Base-by-base conservation (phyloP, 2,113 vertebrate species). In the Suricata suricatta region DNA sequence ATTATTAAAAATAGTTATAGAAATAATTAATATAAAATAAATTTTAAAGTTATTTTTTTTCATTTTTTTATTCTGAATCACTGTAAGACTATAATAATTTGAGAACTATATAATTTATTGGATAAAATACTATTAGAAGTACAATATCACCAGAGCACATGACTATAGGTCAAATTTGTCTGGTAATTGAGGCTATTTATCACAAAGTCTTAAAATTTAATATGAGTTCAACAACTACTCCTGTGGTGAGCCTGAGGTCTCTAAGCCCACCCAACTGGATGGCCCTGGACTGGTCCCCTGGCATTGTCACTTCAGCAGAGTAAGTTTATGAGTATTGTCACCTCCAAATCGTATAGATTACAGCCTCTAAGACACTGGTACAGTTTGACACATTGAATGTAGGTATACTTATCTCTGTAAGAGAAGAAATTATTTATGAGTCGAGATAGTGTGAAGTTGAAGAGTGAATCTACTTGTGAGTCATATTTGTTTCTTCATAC, bases 11-110 rank as follows among this genome's bases (percentile, higher is more conserved):
- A 23, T 93, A 33, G 64, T 72, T 84, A 72, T 69, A 41, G 27
- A 35, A 85, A 91, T 94, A 25, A 97, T 98, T 93, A n/a, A 96
- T 57, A 47, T 68, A 89, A 95, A 90, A 72, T 33, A 9, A 60
- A 68, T 60, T 90, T 93, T 10, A 72, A 71, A 47, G 3, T 29
- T 50, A 69, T 0, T 23, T 90, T 88, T 88, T 71, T 86, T 14
- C 19, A 13, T 41, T 4, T 47, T 54, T 87, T 66, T 10, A 83
- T 52, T 85, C 7, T 74, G 68, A 74, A 33, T 38, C 16, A 92
- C 35, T 15, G 1, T 14, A 54, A 71, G 74, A 72, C 25, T 44
- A 33, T 91, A 33, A 76, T 60, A 84, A 64, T 69, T 80, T 90
- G n/a, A 87, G 41, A 85, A n/a, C 69, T 74, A 52, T 81, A 4